Evolutionary conservation across 1,140 invertebrate genomes (phyloP).

Genomic region (Sogatella furcifera): DNA sequence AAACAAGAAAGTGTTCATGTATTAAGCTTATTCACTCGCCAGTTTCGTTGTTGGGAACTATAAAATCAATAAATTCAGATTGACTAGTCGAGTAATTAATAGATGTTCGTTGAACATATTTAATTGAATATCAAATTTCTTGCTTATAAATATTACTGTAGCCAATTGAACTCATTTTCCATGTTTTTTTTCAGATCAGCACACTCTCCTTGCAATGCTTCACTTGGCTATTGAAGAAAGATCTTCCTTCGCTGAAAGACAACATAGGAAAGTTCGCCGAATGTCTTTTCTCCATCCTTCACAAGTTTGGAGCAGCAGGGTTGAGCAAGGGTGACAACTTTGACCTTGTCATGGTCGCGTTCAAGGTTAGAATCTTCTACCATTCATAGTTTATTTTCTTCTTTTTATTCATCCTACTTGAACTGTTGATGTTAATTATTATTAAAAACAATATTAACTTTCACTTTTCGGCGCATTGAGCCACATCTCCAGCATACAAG

Average conservation of each 20-base stretch:
- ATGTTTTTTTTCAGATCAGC: slow-evolving; percentile 36
- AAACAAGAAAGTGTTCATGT: no score
- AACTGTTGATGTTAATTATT: no score
- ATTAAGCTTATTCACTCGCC: no score
- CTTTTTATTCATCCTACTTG: no score
- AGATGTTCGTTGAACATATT: no score
- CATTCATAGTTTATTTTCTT: no score
- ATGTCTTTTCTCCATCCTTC: slow-evolving; percentile 71
- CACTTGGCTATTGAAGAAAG: slow-evolving; percentile 51
- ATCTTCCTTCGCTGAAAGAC: slow-evolving; percentile 55
- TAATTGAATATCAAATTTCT: neutral
- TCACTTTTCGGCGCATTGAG: no score
- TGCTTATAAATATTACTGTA: no score
- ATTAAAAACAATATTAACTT: no score
- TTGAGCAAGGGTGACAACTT: slow-evolving; percentile 78
- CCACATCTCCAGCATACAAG: no score
- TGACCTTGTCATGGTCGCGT: slow-evolving; percentile 75
- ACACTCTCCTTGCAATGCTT: slow-evolving; percentile 59
- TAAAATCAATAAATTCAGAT: no score
- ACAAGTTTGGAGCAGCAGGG: slow-evolving; percentile 79
- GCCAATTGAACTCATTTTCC: neutral
- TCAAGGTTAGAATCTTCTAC: slow-evolving; percentile 53
- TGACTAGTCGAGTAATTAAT: neutral
- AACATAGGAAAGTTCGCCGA: slow-evolving; percentile 53
- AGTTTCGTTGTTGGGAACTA: no score